phyloP scores from a whole-genome alignment of 2,113 vertebrate species.

The Tyrannus savana region DNA sequence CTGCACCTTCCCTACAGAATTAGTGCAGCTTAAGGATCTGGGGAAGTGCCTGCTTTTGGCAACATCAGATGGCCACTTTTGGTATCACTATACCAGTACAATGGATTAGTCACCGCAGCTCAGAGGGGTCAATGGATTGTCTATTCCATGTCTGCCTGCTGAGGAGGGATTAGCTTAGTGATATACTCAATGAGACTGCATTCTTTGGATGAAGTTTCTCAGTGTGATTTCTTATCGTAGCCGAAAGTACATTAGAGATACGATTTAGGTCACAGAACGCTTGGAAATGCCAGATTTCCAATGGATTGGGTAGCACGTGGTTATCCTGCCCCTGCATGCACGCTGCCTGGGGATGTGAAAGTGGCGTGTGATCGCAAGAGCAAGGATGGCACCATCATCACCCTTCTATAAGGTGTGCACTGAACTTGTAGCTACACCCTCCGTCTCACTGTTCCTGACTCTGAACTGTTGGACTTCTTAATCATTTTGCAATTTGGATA shows the following conservation, averaged over 20 bases:
- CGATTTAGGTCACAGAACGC: neutral
- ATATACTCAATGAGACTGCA: neutral
- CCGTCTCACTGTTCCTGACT: neutral
- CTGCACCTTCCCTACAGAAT: neutral
- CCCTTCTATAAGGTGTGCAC: neutral
- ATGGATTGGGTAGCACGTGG: neutral
- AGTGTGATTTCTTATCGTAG: neutral
- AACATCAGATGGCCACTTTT: neutral
- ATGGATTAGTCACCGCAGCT: neutral
- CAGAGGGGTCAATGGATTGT: neutral
- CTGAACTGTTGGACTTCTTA: neutral
- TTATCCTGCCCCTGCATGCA: neutral
- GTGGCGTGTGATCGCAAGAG: neutral
- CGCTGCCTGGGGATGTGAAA: neutral
- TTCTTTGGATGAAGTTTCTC: neutral
- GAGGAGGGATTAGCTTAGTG: neutral
- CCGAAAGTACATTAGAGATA: neutral
- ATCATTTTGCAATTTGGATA: neutral
- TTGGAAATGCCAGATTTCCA: neutral
- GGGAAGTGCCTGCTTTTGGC: neutral
- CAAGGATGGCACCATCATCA: neutral
- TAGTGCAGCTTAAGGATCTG: neutral
- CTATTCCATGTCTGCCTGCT: neutral
- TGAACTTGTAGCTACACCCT: neutral
- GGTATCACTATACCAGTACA: neutral